phyloP scores from a whole-genome alignment of 2,888 invertebrate species.

The Caenorhabditis drosophilae region DNA sequence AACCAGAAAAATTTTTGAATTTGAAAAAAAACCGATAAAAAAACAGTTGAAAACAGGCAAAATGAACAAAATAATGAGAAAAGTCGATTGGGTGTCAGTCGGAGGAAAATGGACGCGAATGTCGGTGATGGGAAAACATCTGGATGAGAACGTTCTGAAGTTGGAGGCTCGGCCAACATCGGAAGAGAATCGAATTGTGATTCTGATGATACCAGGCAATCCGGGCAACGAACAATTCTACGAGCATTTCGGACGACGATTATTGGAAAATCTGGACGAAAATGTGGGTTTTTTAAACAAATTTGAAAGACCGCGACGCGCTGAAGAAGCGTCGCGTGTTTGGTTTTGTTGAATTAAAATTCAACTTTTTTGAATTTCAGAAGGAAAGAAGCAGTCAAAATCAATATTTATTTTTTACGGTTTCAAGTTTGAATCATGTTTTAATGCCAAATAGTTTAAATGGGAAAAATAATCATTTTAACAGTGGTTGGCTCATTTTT shows the following conservation, averaged over 20 bases:
- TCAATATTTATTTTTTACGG: conserved; percentile 52
- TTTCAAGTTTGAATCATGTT: conserved; percentile 63
- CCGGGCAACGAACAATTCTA: conserved; percentile 65
- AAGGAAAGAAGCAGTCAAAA: conserved; percentile 13
- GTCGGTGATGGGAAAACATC: conserved; percentile 53
- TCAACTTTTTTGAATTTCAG: neutral
- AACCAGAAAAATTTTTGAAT: no score
- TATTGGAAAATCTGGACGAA: conserved; percentile 37
- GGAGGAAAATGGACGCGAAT: conserved; percentile 58
- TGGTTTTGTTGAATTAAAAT: conserved; percentile 1
- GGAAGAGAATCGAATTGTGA: conserved; percentile 41
- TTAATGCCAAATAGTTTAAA: conserved; percentile 44
- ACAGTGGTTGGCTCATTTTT: no score
- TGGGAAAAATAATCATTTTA: neutral
- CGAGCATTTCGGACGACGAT: conserved; percentile 52
- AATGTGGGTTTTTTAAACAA: neutral
- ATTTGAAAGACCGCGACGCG: no score
- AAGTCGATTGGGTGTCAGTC: conserved; percentile 53
- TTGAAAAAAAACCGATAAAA: no score
- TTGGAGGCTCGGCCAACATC: conserved; percentile 16
- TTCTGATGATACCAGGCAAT: conserved; percentile 61
- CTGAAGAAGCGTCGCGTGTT: no score
- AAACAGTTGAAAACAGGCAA: no score
- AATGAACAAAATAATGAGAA: neutral
- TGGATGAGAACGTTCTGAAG: conserved; percentile 38